phyloP scores from a whole-genome alignment of 1,140 invertebrate genomes.

The Neoseiulus cucumeris region DNA sequence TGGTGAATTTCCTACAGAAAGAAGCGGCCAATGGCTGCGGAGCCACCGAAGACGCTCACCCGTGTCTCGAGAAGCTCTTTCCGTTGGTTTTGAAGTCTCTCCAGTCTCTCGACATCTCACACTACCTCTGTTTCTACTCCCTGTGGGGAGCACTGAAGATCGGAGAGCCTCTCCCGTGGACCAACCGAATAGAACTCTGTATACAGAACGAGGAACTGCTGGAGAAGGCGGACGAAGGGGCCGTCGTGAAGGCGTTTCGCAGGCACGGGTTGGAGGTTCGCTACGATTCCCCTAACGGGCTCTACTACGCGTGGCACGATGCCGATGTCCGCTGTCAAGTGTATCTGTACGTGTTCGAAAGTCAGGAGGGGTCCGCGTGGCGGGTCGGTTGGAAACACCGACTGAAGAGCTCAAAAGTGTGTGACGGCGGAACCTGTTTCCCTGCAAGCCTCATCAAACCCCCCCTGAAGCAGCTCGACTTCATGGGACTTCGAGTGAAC shows the following conservation, averaged over 20 bases:
- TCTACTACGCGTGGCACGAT: conserved; percentile 24
- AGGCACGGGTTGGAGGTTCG: conserved; percentile 23
- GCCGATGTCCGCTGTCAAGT: conserved; percentile 19
- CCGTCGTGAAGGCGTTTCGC: conserved; percentile 26
- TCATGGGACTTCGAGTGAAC: conserved; percentile 30
- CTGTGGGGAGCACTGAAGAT: conserved; percentile 33
- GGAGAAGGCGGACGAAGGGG: conserved; percentile 27
- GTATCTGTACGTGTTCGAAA: conserved; percentile 28
- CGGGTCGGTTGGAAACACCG: conserved; percentile 37
- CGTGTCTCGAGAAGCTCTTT: conserved; percentile 8
- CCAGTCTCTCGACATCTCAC: conserved; percentile 5
- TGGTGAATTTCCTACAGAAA: neutral
- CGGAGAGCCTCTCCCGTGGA: conserved; percentile 31
- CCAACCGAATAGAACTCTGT: conserved; percentile 31
- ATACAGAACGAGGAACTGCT: conserved; percentile 28
- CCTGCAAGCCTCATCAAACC: conserved; percentile 33
- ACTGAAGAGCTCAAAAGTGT: conserved; percentile 34
- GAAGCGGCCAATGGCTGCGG: conserved; percentile 4
- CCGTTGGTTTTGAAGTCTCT: neutral
- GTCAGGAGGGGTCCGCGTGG: neutral
- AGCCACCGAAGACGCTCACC: neutral
- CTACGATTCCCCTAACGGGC: conserved; percentile 30
- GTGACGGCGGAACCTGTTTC: conserved; percentile 36
- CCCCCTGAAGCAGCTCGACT: conserved; percentile 33
- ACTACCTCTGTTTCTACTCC: conserved; percentile 35